Evolutionary conservation across 92 coral and sea anemone species (phyloP).

Genomic region (Muricea muricata): DNA sequence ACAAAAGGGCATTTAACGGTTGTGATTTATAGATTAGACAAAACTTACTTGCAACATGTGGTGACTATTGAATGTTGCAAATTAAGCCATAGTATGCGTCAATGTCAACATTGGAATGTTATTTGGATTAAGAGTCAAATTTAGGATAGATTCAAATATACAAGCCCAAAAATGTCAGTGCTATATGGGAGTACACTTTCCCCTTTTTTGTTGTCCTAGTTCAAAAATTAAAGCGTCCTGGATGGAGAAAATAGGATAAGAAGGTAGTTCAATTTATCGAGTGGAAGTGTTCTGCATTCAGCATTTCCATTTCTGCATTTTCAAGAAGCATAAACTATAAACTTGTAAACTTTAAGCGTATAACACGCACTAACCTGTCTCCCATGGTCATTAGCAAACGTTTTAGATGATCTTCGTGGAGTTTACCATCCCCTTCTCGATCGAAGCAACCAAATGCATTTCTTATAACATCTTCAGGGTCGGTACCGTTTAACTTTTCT

Average conservation of each 20-base stretch:
- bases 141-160: neutral
- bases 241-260: neutral
- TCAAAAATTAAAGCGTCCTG: neutral
- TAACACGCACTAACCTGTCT: conserved; percentile 65
- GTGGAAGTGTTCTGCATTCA: no score
- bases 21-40: conserved; percentile 2
- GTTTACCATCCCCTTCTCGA: conserved; percentile 75
- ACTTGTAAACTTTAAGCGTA: no score
- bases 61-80: neutral
- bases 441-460: conserved; percentile 96
- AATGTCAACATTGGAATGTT: conserved; percentile 33
- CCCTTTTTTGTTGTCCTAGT: neutral
- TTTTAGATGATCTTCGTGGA: conserved; percentile 87
- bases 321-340: no score
- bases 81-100: neutral
- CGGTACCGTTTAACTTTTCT: conserved; percentile 97
- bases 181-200: neutral
- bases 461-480: conserved; percentile 93
- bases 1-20: neutral
- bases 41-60: neutral
- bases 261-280: no score
- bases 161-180: neutral
- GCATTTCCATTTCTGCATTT: no score
- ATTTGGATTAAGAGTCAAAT: neutral
- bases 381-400: conserved; percentile 76